phyloP scores from a whole-genome alignment of 64 coral and sea anemone species.

The Stylophora pistillata region DNA sequence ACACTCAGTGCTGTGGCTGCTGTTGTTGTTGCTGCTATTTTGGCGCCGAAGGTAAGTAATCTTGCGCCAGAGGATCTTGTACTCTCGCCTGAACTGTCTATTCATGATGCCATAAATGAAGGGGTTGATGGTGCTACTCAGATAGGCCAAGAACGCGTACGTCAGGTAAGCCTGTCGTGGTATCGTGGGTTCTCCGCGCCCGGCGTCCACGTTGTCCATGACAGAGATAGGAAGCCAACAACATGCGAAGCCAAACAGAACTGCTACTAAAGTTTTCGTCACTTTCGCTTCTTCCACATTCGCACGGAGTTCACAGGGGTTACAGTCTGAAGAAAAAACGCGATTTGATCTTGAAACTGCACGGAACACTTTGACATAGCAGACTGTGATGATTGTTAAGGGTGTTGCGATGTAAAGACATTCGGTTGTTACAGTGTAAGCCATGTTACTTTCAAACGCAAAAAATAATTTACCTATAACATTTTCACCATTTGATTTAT shows the following conservation, averaged over 20 bases:
- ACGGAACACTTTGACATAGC: conserved; percentile 46
- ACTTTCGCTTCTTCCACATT: conserved; percentile 62
- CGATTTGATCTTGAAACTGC: conserved; percentile 20
- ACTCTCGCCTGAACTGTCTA: conserved; percentile 60
- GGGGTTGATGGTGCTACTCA: conserved; percentile 64
- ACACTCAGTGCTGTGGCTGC: too few species aligned
- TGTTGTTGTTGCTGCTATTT: too few species aligned
- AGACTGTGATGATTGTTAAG: conserved; percentile 29
- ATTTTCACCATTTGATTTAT: too few species aligned
- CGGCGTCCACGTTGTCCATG: conserved; percentile 44
- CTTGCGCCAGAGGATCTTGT: neutral
- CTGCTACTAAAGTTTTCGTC: conserved; percentile 53
- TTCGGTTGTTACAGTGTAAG: conserved; percentile 50
- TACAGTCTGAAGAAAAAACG: neutral
- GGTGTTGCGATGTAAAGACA: conserved; percentile 45
- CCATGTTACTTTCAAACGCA: conserved; percentile 36
- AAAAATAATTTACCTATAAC: too few species aligned
- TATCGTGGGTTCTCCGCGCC: conserved; percentile 32
- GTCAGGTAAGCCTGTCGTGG: conserved; percentile 57
- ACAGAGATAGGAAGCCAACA: conserved; percentile 59
- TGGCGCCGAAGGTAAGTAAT: too few species aligned
- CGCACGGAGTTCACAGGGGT: conserved; percentile 2
- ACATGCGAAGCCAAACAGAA: conserved; percentile 47
- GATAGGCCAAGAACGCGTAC: conserved; percentile 56
- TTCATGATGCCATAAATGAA: conserved; percentile 70